Evolutionary conservation across 1,140 invertebrate species (phyloP), one percentile per base, ranked within the genome.

Genomic region (Armadillidium nasatum): DNA sequence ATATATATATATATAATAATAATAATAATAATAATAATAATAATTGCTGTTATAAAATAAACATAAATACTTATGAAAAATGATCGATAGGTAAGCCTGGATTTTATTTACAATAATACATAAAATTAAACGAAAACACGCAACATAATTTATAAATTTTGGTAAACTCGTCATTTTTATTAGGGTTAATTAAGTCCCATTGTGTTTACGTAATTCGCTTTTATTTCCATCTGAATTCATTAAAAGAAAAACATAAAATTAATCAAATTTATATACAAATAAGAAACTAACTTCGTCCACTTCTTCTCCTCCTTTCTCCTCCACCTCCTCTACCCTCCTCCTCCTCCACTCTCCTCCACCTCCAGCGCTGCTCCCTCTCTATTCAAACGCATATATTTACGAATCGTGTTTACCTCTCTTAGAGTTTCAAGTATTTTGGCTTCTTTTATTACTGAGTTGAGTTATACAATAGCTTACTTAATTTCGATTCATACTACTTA

Each of bases 261-360:
- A 71, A 43, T 43, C 44, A 71, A 43, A 71, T 71, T 71, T 71
- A 71, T 71, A 71, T 71, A 71, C 23, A 71, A 21, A 71, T n/a
- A n/a, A n/a, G n/a, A n/a, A n/a, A n/a, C n/a, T n/a, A n/a, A n/a
- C n/a, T n/a, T n/a, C n/a, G n/a, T n/a, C n/a, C n/a, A n/a, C n/a
- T n/a, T n/a, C n/a, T n/a, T n/a, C n/a, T n/a, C n/a, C n/a, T n/a
- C n/a, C n/a, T n/a, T n/a, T n/a, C n/a, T n/a, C n/a, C n/a, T n/a
- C n/a, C n/a, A n/a, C n/a, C n/a, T n/a, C n/a, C n/a, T n/a, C n/a
- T n/a, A n/a, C n/a, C n/a, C n/a, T n/a, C n/a, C n/a, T n/a, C n/a
- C n/a, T n/a, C n/a, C n/a, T n/a, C n/a, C n/a, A n/a, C n/a, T n/a
- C n/a, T n/a, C n/a, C n/a, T n/a, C n/a, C n/a, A n/a, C n/a, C n/a